These are phyloP conservation scores for Decapterus maruadsi DNA, from an alignment of 2,797 vertebrate species.

Conservation along the genomic window DNA sequence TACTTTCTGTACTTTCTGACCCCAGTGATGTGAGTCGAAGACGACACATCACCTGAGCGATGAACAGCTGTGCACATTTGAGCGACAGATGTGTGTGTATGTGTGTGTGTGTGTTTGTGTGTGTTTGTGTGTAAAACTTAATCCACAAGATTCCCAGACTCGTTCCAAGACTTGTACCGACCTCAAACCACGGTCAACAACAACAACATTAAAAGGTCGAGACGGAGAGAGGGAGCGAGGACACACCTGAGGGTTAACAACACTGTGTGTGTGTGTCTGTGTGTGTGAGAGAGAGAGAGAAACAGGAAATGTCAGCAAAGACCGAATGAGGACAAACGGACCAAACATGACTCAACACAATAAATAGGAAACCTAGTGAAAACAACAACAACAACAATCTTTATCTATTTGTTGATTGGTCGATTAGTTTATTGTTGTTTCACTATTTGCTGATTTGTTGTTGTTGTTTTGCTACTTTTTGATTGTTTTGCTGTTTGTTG, in stretches of 20 bases:
- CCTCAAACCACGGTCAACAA: background rate
- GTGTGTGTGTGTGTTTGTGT: conserved; percentile 13
- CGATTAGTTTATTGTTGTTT: too few relatives aligned
- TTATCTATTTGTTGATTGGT: too few relatives aligned
- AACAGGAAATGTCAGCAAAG: background rate
- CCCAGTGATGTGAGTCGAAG: too few relatives aligned
- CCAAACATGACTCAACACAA: background rate
- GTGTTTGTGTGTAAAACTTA: background rate
- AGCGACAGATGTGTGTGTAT: background rate
- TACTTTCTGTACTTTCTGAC: background rate
- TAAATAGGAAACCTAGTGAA: background rate
- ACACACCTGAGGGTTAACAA: background rate
- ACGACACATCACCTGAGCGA: too few relatives aligned
- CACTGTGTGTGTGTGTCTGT: background rate
- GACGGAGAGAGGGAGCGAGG: background rate
- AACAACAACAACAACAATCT: too few relatives aligned
- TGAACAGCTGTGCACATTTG: background rate
- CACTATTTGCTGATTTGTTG: too few relatives aligned
- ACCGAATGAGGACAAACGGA: background rate
- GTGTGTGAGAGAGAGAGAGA: background rate
- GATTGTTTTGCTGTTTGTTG: too few relatives aligned
- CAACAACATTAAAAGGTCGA: background rate
- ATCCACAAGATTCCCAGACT: conserved; percentile 4
- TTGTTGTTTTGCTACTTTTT: too few relatives aligned
- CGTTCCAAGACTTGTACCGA: conserved; percentile 5